Base-by-base conservation (phyloP, 2,797 vertebrate species). In the Mallotus villosus region DNA sequence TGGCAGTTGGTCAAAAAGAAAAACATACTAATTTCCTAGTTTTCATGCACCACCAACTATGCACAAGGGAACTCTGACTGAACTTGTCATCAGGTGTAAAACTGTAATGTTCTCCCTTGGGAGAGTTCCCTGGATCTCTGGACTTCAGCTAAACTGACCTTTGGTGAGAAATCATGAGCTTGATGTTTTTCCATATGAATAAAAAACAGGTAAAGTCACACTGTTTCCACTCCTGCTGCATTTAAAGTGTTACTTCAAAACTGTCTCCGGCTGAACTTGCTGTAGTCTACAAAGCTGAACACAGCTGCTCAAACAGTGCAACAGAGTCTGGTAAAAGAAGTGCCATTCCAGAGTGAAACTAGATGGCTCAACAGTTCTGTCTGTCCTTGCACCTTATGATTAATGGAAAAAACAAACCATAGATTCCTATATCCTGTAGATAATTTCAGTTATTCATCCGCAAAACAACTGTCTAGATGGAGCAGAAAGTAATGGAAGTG, bases 171-270 rank as follows among this genome's bases (percentile, higher is more conserved):
- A 60, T 60, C 63, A 51, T 72, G 29, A 63, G 53, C 24, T 27
- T 25, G 25, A 16, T 60, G 19, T 46, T 41, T 66, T 58, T 67
- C 34, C 63, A 59, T 66, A 67, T 46, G 4, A 72, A 60, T 4
- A 14, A 60, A 59, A 32, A 57, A 34, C 49, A 72, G 53, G 58
- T 25, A 41, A 12, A 67, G 41, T 46, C 29, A 22, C 51, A 25
- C 32, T n/a, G 62, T 72, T 65, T 65, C 63, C 62, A 65, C 29
- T 64, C 24, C 71, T 46, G 63, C 62, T 60, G 63, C 24, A 22
- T 29, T 67, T 67, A 24, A 67, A 63, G 51, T 61, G 12, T n/a
- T 65, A 67, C 25, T 51, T 17, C 51, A 55, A n/a, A 46, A 46
- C 41, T 16, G 21, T 29, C 66, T 53, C 29, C 32, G 37, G 12